Percentiles rank a stretch among this genome's conserved stretches.
Evolutionary conservation across 2,888 invertebrate genomes (phyloP).

Genomic region (Electrophaes corylata): DNA sequence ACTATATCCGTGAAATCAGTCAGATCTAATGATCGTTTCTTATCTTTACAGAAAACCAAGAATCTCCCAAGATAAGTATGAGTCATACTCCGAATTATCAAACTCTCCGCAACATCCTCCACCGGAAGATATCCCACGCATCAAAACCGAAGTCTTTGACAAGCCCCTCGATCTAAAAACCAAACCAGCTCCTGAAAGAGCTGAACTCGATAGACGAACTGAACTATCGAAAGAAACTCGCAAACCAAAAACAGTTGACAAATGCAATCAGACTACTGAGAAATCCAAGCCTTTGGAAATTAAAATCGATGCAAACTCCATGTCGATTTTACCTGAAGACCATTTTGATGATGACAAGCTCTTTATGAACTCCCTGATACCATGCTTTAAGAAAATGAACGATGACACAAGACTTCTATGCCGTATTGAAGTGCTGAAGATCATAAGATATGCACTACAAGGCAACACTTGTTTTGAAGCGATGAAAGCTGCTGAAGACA

Average conservation of each 20-base stretch:
- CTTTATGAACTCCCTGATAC: constrained; percentile 76
- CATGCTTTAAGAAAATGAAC: constrained; percentile 76
- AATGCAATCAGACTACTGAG: constrained; percentile 61
- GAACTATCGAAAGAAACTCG: constrained; percentile 32
- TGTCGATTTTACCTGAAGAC: constrained; percentile 65
- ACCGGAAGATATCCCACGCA: constrained; percentile 63
- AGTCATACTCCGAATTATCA: constrained; percentile 74
- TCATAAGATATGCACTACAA: constrained; percentile 70
- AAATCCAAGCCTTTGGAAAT: constrained; percentile 64
- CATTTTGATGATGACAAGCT: constrained; percentile 75
- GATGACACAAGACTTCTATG: constrained; percentile 73
- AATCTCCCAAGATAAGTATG: constrained; percentile 76
- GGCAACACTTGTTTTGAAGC: constrained; percentile 72
- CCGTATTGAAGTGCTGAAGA: constrained; percentile 73
- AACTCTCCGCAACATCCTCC: constrained; percentile 73
- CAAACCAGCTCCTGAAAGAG: constrained; percentile 48
- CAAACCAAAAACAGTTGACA: constrained; percentile 53
- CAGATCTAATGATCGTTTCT: background rate
- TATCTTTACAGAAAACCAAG: constrained; percentile 66
- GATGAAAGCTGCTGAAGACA: constrained; percentile 62
- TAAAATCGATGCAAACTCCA: constrained; percentile 73
- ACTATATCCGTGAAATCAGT: background rate
- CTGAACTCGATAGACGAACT: constrained; percentile 6
- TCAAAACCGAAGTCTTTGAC: constrained; percentile 63
- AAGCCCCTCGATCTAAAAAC: constrained; percentile 70